A percentile compares a stretch with the other conserved stretches of the same genome.
Evolutionary conservation across 92 coral and sea anemone genomes (phyloP).

Genomic region (Chrysogorgia sp.): DNA sequence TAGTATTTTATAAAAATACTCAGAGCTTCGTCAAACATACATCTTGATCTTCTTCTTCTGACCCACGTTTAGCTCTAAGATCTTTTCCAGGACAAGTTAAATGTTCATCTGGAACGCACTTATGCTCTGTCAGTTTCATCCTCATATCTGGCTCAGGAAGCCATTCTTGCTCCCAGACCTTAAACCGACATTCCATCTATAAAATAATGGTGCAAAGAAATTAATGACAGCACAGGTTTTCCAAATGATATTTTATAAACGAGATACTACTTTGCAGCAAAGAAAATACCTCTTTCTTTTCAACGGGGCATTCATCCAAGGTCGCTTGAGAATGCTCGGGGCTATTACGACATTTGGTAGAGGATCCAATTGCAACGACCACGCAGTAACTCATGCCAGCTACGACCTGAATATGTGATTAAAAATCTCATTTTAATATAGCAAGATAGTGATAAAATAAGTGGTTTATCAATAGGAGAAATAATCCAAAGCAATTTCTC

Average conservation of each 20-base stretch:
- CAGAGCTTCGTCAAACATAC: background rate
- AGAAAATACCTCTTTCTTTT: slow-evolving; percentile 66
- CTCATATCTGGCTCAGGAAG: background rate
- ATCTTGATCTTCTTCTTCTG: background rate
- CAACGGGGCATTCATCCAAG: slow-evolving; percentile 84
- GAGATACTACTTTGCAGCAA: background rate
- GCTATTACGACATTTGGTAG: slow-evolving; percentile 79
- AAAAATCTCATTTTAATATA: too few relatives aligned
- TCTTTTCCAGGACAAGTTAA: slow-evolving; percentile 17
- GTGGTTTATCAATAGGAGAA: too few relatives aligned
- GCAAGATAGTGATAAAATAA: too few relatives aligned
- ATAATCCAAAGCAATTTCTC: too few relatives aligned
- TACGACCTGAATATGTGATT: slow-evolving; percentile 75
- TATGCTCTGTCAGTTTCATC: background rate
- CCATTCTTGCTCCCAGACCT: slow-evolving; percentile 25
- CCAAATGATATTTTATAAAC: too few relatives aligned
- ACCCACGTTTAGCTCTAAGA: background rate
- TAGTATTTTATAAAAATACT: background rate
- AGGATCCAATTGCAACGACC: slow-evolving; percentile 76
- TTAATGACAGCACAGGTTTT: too few relatives aligned
- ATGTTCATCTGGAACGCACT: slow-evolving; percentile 2
- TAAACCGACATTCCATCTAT: slow-evolving; percentile 28
- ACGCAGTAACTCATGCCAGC: slow-evolving; percentile 87
- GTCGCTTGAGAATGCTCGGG: slow-evolving; percentile 69
- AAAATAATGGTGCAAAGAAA: background rate